Conservation (phyloP, 2,113 vertebrate species). For the Catharus minimus region DNA sequence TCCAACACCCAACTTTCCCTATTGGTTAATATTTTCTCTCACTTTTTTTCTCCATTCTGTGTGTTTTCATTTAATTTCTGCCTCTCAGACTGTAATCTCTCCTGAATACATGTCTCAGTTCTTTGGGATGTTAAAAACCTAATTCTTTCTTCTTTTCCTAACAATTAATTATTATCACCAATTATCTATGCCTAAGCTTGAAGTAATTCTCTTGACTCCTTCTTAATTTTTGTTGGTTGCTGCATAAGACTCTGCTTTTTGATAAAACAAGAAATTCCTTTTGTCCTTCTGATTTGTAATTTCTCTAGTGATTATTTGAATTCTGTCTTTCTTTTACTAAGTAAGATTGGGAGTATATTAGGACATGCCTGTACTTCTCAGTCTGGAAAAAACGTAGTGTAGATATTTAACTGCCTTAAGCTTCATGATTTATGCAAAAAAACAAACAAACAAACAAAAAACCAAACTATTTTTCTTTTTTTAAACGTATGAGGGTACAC, state of each 20-base stretch:
- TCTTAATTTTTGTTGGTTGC: neutral
- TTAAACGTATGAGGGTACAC: neutral
- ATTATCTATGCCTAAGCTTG: slow-evolving; percentile 19
- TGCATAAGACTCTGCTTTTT: neutral
- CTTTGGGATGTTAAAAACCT: neutral
- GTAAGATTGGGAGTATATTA: neutral
- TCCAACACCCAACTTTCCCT: neutral
- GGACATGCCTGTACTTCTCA: neutral
- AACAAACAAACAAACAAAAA: too few species aligned
- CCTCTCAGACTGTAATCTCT: neutral
- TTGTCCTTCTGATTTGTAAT: slow-evolving; percentile 10
- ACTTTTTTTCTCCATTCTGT: neutral
- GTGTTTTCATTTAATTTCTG: slow-evolving; percentile 7
- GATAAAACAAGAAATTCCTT: slow-evolving; percentile 44
- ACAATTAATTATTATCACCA: slow-evolving; percentile 49
- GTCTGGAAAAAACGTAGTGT: neutral
- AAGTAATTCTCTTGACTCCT: slow-evolving; percentile 35
- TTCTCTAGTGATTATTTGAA: slow-evolving; percentile 29
- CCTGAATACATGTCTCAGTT: neutral
- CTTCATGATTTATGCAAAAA: neutral
- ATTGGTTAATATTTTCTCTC: neutral
- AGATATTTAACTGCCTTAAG: neutral
- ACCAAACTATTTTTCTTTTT: neutral
- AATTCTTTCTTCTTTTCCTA: slow-evolving; percentile 1
- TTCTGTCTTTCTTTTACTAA: neutral